phyloP scores from a whole-genome alignment of 2,797 vertebrate genomes.

The Coregonus suidteri region DNA sequence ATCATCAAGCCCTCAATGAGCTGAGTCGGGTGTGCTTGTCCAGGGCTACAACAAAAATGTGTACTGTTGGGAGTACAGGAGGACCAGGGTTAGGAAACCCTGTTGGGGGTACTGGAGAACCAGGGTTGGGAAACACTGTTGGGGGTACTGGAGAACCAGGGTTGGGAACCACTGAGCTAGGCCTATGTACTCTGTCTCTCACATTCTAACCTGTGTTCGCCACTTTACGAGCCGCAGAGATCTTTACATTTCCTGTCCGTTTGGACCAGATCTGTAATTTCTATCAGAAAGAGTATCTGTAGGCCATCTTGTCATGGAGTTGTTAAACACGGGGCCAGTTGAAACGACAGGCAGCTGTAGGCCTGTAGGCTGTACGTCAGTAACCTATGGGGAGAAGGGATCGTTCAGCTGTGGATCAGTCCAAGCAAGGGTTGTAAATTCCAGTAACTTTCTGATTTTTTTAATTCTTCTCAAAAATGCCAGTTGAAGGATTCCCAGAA shows the following conservation, averaged over 20 bases:
- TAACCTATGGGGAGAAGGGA: constrained; percentile 48
- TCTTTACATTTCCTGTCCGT: constrained; percentile 28
- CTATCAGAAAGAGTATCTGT: constrained; percentile 41
- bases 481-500: neutral
- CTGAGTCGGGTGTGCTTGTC: too few relatives aligned
- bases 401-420: constrained; percentile 61
- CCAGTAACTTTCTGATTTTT: too few relatives aligned
- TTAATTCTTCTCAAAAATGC: constrained; percentile 7
- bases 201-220: too few relatives aligned
- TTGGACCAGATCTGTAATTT: constrained; percentile 47
- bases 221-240: neutral
- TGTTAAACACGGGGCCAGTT: neutral
- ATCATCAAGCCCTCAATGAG: too few relatives aligned
- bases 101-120: too few relatives aligned
- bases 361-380: constrained; percentile 61
- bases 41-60: too few relatives aligned
- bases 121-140: too few relatives aligned
- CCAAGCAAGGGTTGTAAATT: constrained; percentile 23
- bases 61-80: neutral
- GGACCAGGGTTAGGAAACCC: too few relatives aligned
- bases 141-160: too few relatives aligned
- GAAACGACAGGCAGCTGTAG: constrained; percentile 28
- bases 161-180: too few relatives aligned
- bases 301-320: constrained; percentile 46
- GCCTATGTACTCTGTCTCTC: too few relatives aligned